Conservation (phyloP, 2,797 vertebrate species). For the Caiman crocodilus region DNA sequence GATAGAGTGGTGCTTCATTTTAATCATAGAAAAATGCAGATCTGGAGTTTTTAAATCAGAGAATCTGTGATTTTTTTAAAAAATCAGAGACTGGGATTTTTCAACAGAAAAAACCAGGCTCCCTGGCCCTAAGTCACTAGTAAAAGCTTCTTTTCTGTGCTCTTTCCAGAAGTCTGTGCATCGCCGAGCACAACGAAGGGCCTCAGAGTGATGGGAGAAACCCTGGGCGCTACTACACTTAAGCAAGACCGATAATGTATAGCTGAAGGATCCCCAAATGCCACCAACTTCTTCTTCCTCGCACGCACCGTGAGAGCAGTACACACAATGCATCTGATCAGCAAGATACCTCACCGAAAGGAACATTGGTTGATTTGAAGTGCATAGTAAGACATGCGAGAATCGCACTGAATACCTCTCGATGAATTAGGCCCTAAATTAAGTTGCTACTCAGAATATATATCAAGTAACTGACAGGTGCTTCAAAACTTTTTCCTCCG, state of each 20-base stretch:
- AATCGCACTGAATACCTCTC: background rate
- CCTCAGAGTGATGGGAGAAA: too few species aligned
- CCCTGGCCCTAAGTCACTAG: too few species aligned
- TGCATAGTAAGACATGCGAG: background rate
- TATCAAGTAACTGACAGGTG: background rate
- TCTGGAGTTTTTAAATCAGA: too few species aligned
- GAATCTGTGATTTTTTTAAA: too few species aligned
- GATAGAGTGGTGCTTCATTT: too few species aligned
- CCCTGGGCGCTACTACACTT: background rate
- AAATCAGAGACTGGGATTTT: too few species aligned
- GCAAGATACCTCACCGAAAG: background rate
- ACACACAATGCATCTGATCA: background rate
- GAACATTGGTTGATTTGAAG: background rate
- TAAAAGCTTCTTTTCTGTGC: too few species aligned
- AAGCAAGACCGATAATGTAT: background rate
- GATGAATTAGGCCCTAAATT: background rate
- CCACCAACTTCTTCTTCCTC: background rate
- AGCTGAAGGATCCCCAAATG: background rate
- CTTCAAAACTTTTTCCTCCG: background rate
- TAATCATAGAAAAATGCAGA: too few species aligned
- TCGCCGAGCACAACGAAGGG: too few species aligned
- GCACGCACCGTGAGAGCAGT: background rate
- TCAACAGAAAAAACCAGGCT: too few species aligned
- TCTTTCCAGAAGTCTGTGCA: too few species aligned
- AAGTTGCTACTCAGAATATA: constrained; percentile 12